Conservation (phyloP, 2,797 vertebrate species). For the Malacoraja senta region DNA sequence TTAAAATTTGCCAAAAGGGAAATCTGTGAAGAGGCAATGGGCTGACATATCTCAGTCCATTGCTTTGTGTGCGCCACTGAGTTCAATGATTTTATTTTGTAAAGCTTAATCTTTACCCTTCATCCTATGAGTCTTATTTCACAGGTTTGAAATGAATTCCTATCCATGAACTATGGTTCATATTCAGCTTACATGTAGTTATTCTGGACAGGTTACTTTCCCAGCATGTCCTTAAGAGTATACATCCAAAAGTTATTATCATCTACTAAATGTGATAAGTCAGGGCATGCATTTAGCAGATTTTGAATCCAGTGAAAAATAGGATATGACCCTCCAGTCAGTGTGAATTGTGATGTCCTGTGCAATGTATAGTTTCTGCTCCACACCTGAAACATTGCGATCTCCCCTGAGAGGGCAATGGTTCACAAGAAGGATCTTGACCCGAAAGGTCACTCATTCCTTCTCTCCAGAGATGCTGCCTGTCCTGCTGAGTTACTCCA, state of each 20-base stretch:
- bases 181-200: neutral
- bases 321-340: neutral
- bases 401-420: neutral
- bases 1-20: neutral
- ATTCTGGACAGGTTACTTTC: neutral
- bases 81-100: neutral
- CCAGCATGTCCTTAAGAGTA: neutral
- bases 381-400: neutral
- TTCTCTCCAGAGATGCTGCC: too few species aligned
- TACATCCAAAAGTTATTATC: neutral
- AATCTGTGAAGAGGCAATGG: neutral
- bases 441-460: neutral
- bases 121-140: neutral
- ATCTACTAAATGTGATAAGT: neutral
- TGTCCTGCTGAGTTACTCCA: too few species aligned
- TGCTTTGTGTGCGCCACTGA: neutral
- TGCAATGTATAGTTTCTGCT: neutral
- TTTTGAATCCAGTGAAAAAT: neutral
- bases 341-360: neutral
- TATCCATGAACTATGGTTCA: neutral
- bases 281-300: neutral
- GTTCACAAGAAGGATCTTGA: too few species aligned
- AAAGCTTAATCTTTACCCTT: neutral
- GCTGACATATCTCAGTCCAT: neutral
- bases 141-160: neutral